These are phyloP conservation scores for Euschistus heros DNA, from an alignment of 1,140 invertebrate genomes.

Conservation along the genomic window DNA sequence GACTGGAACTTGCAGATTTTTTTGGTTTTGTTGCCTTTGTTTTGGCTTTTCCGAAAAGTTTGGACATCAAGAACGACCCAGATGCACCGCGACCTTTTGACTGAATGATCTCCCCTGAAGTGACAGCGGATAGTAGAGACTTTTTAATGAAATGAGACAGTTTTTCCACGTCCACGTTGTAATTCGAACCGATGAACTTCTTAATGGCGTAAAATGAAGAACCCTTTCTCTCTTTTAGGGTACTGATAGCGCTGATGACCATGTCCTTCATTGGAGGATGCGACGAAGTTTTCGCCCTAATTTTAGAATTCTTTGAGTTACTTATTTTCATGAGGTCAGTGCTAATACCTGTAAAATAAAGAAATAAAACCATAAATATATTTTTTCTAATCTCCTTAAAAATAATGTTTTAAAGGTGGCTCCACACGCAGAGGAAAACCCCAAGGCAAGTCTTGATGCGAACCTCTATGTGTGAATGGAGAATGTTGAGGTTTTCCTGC, in stretches of 20 bases:
- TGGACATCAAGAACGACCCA: constrained; percentile 35
- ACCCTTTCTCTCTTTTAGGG: constrained; percentile 41
- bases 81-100: constrained; percentile 39
- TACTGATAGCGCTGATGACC: constrained; percentile 42
- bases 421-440: no score
- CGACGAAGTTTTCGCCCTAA: constrained; percentile 13
- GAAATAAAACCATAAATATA: no score
- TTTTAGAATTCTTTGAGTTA: no score
- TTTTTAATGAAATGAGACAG: constrained; percentile 36
- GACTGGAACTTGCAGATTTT: no score
- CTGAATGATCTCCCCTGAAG: constrained; percentile 34
- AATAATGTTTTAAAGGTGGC: no score
- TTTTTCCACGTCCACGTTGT: constrained; percentile 41
- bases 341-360: no score
- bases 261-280: constrained; percentile 35
- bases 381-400: no score
- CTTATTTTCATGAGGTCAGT: no score
- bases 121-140: constrained; percentile 37
- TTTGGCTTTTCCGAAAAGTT: not conserved
- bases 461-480: no score
- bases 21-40: no score
- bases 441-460: no score
- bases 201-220: constrained; percentile 45
- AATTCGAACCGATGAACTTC: constrained; percentile 41
- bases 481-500: no score